Evolutionary conservation across 2,888 invertebrate genomes (phyloP), one percentile per base, ranked within the genome.

Genomic region (Leucophora obtusa): DNA sequence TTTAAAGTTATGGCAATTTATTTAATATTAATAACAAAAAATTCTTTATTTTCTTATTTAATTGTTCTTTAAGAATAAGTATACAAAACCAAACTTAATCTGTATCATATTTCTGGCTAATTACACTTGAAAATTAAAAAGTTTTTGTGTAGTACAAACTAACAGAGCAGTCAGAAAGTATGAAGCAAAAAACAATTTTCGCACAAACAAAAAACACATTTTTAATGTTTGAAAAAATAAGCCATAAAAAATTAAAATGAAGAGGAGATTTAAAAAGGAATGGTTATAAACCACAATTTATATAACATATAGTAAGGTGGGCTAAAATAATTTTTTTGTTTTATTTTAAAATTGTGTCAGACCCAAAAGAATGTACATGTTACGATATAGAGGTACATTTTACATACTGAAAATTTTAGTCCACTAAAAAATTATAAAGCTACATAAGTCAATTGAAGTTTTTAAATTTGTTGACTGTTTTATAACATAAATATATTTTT

Each of bases 41-140:
- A 38, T 43, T 9, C 10, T 43, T n/a, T 66, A n/a, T 54, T 43
- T 51, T 54, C 35, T 65, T 73, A 75, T 70, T 66, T 72, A 78
- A 82, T 80, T 82, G 75, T 65, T 70, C 73, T 82, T 82, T 75
- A 71, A 82, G 75, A 74, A 47, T 60, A 74, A 77, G 58, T 68
- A 77, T 66, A 70, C 54, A 77, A 66, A 70, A 81, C 73, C 62
- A 50, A 79, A 66, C 65, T 74, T 77, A 77, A 74, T 81, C 77
- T 77, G 79, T 72, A 74, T 71, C 78, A 82, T 82, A 80, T 83
- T 84, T 84, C 83, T 82, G 82, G 83, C 82, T 84, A 84, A 85
- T 84, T 84, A 83, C 84, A 82, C 83, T 83, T 82, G 66, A 80
- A 82, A 79, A 81, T 81, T 77, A 81, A 81, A 77, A 81, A 74